Conservation (phyloP, 2,113 vertebrate species). For the Chloroceryle aenea region DNA sequence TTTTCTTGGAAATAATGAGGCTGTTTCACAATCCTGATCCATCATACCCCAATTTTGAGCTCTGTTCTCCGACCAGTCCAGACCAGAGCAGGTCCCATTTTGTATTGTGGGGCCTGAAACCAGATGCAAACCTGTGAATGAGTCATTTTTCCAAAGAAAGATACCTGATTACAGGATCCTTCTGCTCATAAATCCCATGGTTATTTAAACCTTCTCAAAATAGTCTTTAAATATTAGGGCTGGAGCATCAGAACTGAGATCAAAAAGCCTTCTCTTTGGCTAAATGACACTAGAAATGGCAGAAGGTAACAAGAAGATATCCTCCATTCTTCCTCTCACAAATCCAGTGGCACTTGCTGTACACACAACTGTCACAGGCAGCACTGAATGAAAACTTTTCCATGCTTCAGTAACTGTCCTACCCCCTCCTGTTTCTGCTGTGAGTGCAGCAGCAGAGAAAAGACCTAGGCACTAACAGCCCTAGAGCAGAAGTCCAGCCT, state of each 20-base stretch:
- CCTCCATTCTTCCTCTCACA: background rate
- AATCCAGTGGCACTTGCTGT: background rate
- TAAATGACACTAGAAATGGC: background rate
- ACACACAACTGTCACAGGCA: background rate
- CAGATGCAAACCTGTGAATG: background rate
- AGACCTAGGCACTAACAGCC: background rate
- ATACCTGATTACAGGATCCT: background rate
- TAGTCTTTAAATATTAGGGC: background rate
- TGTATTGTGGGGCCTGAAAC: background rate
- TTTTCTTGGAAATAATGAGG: background rate
- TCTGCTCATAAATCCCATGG: background rate
- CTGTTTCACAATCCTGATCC: background rate
- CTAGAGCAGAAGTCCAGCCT: background rate
- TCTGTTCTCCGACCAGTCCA: background rate
- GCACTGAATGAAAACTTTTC: background rate
- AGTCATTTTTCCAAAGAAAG: background rate
- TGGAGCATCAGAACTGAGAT: background rate
- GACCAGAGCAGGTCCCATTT: background rate
- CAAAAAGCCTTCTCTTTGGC: background rate
- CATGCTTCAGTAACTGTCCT: background rate
- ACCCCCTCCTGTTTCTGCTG: background rate
- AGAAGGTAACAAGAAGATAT: background rate
- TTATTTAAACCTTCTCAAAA: background rate
- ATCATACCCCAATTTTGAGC: background rate
- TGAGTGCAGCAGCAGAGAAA: background rate